A percentile compares a stretch with the other conserved stretches of the same genome.
Evolutionary conservation across 2,888 invertebrate genomes (phyloP).

Genomic region (Diarsia rubi): DNA sequence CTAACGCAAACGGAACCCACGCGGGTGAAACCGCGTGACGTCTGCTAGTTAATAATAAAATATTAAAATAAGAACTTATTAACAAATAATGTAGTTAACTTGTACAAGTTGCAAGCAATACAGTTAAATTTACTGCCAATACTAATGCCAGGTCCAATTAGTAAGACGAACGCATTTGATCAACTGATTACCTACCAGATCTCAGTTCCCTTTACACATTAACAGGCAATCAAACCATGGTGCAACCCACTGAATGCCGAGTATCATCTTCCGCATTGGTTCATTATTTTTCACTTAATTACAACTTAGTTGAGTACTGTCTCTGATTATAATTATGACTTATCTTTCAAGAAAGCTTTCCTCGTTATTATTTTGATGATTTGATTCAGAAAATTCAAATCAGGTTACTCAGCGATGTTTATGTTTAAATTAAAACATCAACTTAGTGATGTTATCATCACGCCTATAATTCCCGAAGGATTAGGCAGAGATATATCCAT

Average conservation of each 20-base stretch:
- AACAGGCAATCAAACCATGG: constrained; percentile 6
- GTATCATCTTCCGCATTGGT: constrained; percentile 7
- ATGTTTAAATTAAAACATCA: background rate
- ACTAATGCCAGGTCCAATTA: background rate
- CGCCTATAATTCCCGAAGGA: no score
- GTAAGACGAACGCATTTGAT: background rate
- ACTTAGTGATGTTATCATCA: no score
- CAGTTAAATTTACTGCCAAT: background rate
- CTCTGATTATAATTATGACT: constrained; percentile 22
- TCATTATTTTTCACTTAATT: constrained; percentile 44
- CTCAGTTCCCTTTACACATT: constrained; percentile 14
- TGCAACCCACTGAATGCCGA: constrained; percentile 8
- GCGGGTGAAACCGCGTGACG: no score
- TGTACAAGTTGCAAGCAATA: background rate
- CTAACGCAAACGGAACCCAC: no score
- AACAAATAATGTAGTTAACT: background rate
- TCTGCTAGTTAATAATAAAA: no score
- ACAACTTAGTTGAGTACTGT: background rate
- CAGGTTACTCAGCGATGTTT: background rate
- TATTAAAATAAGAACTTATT: no score
- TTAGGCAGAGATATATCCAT: no score
- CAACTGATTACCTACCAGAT: background rate
- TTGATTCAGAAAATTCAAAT: background rate
- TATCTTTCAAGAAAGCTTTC: background rate
- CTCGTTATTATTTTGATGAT: background rate